These are phyloP conservation scores for Apus apus DNA, from an alignment of 2,113 vertebrate species.

Conservation along the genomic window DNA sequence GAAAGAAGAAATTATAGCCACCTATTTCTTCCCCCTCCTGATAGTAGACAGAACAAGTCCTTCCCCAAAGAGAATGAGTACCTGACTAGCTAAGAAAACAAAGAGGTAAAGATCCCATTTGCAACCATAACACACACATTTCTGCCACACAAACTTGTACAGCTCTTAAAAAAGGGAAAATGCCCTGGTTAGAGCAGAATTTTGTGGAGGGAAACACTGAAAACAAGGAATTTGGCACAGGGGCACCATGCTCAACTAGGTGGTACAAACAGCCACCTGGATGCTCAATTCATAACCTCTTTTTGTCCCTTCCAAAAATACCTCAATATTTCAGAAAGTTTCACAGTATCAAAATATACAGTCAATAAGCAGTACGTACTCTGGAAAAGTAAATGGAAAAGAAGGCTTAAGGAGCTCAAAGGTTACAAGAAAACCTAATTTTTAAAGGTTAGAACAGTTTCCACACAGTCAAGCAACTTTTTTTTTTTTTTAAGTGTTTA, in stretches of 20 bases:
- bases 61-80: background rate
- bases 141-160: background rate
- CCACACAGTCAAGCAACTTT: background rate
- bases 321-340: background rate
- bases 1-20: background rate
- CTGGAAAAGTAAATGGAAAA: background rate
- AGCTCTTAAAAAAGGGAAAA: background rate
- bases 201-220: background rate
- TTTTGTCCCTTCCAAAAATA: background rate
- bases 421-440: background rate
- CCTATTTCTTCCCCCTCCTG: background rate
- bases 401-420: background rate
- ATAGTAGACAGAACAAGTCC: background rate
- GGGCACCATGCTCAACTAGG: background rate
- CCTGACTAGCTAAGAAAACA: background rate
- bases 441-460: background rate
- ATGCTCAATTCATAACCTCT: background rate
- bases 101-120: background rate
- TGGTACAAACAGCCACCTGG: background rate
- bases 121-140: background rate
- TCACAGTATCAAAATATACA: background rate
- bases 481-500: background rate
- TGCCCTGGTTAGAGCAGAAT: background rate
- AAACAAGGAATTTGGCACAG: background rate
- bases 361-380: background rate